Base-by-base conservation (phyloP, 2,888 invertebrate species). In the Megalurothrips usitatus region DNA sequence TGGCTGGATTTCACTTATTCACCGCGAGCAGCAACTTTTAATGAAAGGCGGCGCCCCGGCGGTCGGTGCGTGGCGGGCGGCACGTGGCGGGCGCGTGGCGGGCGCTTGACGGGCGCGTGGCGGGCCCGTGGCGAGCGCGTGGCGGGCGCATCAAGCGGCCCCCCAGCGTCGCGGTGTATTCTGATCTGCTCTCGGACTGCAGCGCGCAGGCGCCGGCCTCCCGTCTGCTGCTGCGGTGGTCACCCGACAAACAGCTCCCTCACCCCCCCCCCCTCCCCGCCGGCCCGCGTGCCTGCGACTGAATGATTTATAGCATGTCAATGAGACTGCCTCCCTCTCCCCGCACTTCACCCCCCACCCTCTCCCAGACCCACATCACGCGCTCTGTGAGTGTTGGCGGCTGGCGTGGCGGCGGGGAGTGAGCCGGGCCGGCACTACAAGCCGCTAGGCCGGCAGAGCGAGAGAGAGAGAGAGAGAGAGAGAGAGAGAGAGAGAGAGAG, bases 281-380 rank as follows among this genome's bases (percentile, higher is more conserved):
- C 68, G 1, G 26, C 0, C 26, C 1, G 10, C 26, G 26, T 75
- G 68, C 68, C 68, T 75, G 26, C 11, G 23, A 75, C 68, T 75
- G 68, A 75, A 75, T 75, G 68, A 75, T 75, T 75, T 75, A 75
- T 75, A 75, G 68, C 68, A 75, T 26, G 68, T 75, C 68, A 75
- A 75, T 75, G 68, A 75, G 68, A 26, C 68, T 26, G 26, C 68
- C 26, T 26, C 23, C 68, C 23, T 26, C 68, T 10, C 63, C n/a
- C 63, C 10, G 11, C 68, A 8, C 23, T 23, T 10, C 26, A 10
- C 68, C 68, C 19, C 58, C 12, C 23, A 8, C 10, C 68, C 26
- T 23, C 68, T 19, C 68, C 26, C 26, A 12, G 8, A 23, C 68
- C 68, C 68, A 75, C 26, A 75, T 75, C 68, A 75, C 68, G 34